These are phyloP conservation scores for Mus spretus DNA, from an alignment of 2,797 vertebrate genomes.

Conservation along the genomic window DNA sequence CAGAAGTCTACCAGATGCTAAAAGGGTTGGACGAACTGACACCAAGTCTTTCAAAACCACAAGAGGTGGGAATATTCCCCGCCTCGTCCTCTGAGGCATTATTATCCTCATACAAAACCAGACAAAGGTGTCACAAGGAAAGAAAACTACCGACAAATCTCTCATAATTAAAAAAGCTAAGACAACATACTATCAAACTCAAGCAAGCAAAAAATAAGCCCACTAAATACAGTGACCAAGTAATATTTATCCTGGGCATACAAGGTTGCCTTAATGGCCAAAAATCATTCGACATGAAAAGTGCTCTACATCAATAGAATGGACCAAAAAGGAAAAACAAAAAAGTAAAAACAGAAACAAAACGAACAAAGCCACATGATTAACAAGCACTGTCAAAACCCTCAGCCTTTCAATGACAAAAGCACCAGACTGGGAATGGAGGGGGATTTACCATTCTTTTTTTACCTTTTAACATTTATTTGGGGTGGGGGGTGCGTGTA, in stretches of 20 bases:
- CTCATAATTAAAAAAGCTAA: slow-evolving; percentile 22
- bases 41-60: background rate
- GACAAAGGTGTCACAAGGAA: slow-evolving; percentile 25
- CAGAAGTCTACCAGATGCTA: background rate
- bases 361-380: slow-evolving; percentile 15
- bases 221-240: background rate
- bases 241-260: slow-evolving; percentile 36
- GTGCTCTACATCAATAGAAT: background rate
- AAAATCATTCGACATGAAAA: background rate
- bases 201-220: slow-evolving; percentile 27
- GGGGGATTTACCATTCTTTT: background rate
- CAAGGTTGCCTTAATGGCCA: background rate
- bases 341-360: background rate
- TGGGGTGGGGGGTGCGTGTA: too few species aligned
- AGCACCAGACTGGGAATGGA: background rate
- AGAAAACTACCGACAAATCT: slow-evolving; percentile 38
- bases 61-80: background rate
- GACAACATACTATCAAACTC: slow-evolving; percentile 1
- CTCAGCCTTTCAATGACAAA: slow-evolving; percentile 13
- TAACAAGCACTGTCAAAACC: background rate
- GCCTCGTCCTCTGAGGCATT: slow-evolving; percentile 6
- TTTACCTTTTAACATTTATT: background rate
- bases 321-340: background rate
- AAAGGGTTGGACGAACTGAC: slow-evolving; percentile 52
- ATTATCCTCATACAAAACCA: slow-evolving; percentile 43